Base-by-base conservation (phyloP, 1,140 invertebrate species). In the Anastatus disparis region DNA sequence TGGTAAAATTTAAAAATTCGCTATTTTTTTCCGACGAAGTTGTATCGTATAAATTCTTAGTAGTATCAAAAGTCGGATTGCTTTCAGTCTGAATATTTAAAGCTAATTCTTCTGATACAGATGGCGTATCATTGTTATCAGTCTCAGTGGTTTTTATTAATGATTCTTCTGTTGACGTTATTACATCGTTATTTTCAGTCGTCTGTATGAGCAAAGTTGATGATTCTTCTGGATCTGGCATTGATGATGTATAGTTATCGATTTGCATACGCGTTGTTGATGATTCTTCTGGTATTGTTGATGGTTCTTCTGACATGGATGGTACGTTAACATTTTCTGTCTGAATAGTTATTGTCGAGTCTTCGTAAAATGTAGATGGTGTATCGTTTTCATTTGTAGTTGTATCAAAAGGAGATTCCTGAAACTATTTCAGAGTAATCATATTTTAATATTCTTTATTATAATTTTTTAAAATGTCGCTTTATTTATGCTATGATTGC, bases 91-190 rank as follows among this genome's bases (percentile, higher is more conserved):
- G 35, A 38, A 38, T 20, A 24, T 13, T 0, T 8, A 7, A 10
- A 31, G 29, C 12, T 1, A n/a, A 15, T 53, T 53, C 52, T 12
- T 17, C 13, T 29, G 26, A 15, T 27, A n/a, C 29, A n/a, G 17
- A 31, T 3, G 20, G 12, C 2, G 12, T 10, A 26, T 42, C 38
- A 26, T 26, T 3, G 13, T 29, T 35, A 13, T 63, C 59, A 35
- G 42, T 12, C 22, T 35, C 15, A 20, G n/a, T 15, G 31, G 26
- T 22, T 22, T 13, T 13, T 26, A 27, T 48, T 12, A 20, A 22
- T 24, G 42, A 20, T 63, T 63, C 42, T 22, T 63, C 26, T 3
- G 27, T n/a, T n/a, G n/a, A n/a, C n/a, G n/a, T n/a, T n/a, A 48
- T 3, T 22, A 10, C 13, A 48, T 48, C 46, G 8, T 22, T 24